Percentiles rank a stretch among this genome's conserved stretches.
These are phyloP conservation scores for Achlya flavicornis DNA, from an alignment of 2,888 invertebrate species.

Conservation along the genomic window DNA sequence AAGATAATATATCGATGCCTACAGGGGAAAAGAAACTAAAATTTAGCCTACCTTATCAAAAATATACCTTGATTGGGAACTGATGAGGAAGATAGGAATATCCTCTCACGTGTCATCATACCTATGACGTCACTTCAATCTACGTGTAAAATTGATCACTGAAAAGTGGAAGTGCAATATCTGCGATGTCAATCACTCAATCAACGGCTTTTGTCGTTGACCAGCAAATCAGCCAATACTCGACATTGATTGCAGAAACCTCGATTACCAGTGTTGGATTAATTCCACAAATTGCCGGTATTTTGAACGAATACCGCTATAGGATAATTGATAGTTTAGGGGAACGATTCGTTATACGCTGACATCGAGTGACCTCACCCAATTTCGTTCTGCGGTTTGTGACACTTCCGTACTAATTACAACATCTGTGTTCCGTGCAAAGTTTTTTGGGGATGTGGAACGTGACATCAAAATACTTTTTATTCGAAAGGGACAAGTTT, in stretches of 20 bases:
- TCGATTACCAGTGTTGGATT: not conserved
- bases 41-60: too few relatives aligned
- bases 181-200: not conserved
- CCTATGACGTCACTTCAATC: too few relatives aligned
- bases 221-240: not conserved
- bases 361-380: not conserved
- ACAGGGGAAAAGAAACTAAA: too few relatives aligned
- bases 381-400: not conserved
- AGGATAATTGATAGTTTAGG: not conserved
- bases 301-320: not conserved
- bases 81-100: too few relatives aligned
- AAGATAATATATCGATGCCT: too few relatives aligned
- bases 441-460: not conserved
- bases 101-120: too few relatives aligned
- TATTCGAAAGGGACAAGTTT: too few relatives aligned
- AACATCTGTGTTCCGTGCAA: not conserved
- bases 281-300: not conserved
- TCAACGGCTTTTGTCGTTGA: not conserved
- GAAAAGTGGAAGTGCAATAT: not conserved
- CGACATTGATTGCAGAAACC: not conserved
- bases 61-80: too few relatives aligned
- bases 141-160: too few relatives aligned
- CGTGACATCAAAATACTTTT: too few relatives aligned
- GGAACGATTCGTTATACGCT: not conserved
- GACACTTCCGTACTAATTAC: not conserved